These are phyloP conservation scores for Drosophila glabriapex DNA, from an alignment of 2,888 invertebrate species.

Conservation along the genomic window DNA sequence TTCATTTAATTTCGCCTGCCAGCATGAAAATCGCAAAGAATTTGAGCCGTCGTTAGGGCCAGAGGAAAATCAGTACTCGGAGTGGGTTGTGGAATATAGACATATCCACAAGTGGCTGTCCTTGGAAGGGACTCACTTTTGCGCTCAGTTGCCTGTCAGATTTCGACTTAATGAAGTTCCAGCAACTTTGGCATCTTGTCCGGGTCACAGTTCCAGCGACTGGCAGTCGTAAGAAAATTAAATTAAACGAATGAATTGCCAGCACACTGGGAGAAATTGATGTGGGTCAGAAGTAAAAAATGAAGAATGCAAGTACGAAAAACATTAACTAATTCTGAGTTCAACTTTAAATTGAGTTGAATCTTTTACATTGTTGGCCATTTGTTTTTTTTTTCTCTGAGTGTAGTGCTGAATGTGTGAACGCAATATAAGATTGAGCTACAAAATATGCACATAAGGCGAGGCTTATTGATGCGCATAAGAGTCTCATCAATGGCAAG, in stretches of 20 bases:
- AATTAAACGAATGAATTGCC: conserved; percentile 53
- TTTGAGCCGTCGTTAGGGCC: conserved; percentile 12
- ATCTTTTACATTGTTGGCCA: background rate
- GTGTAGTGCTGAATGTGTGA: background rate
- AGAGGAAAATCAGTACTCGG: conserved; percentile 12
- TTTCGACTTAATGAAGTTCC: conserved; percentile 72
- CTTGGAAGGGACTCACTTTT: conserved; percentile 47
- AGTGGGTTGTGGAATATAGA: conserved; percentile 17
- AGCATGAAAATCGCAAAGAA: conserved; percentile 18
- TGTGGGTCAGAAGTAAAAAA: background rate
- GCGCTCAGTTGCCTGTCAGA: conserved; percentile 63
- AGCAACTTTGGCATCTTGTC: conserved; percentile 64
- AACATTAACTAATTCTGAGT: background rate
- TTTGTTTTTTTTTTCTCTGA: background rate
- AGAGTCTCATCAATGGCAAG: conserved; percentile 46
- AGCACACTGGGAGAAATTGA: conserved; percentile 13
- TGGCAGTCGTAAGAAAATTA: conserved; percentile 54
- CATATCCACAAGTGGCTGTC: conserved; percentile 71
- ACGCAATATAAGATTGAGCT: conserved; percentile 6
- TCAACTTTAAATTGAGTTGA: background rate
- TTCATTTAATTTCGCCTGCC: conserved; percentile 66
- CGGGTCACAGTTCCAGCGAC: conserved; percentile 30
- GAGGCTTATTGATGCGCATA: conserved; percentile 37
- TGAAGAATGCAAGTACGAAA: background rate
- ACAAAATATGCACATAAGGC: conserved; percentile 18